phyloP scores from a whole-genome alignment of 2,113 vertebrate genomes.

The Myocastor coypus region DNA sequence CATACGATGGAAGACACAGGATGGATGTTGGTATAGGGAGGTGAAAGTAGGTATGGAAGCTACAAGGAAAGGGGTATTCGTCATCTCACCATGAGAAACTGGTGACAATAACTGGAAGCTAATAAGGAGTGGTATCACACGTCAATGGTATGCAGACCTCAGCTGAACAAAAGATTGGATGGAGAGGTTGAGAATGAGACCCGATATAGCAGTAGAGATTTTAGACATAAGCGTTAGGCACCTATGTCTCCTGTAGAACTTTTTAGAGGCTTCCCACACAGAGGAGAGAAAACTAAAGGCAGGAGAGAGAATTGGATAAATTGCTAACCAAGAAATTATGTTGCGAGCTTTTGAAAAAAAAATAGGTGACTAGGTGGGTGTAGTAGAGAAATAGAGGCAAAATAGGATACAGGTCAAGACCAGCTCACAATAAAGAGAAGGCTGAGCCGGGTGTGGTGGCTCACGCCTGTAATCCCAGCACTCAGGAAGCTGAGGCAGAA shows the following conservation, averaged over 20 bases:
- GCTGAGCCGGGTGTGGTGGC: no score
- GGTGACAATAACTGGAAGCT: background rate
- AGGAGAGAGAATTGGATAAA: background rate
- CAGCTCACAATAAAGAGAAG: background rate
- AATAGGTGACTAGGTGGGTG: background rate
- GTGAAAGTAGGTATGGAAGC: background rate
- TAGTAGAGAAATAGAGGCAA: background rate
- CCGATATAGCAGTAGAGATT: background rate
- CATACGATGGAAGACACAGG: background rate
- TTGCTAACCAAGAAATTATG: background rate
- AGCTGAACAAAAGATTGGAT: background rate
- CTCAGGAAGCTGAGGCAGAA: no score
- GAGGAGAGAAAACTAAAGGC: background rate
- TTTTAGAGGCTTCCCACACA: background rate
- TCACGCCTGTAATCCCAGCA: no score
- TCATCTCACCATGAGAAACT: background rate
- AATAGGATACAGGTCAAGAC: background rate
- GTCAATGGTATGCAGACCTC: background rate
- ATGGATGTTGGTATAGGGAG: no score
- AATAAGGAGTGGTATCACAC: background rate
- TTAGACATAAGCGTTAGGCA: background rate
- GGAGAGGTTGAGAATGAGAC: background rate
- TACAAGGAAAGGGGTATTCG: background rate
- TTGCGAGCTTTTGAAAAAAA: slow-evolving; percentile 4
- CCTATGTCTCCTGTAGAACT: background rate